Evolutionary conservation across 2,797 vertebrate species (phyloP).

Genomic region (Basileuterus tristriatus): DNA sequence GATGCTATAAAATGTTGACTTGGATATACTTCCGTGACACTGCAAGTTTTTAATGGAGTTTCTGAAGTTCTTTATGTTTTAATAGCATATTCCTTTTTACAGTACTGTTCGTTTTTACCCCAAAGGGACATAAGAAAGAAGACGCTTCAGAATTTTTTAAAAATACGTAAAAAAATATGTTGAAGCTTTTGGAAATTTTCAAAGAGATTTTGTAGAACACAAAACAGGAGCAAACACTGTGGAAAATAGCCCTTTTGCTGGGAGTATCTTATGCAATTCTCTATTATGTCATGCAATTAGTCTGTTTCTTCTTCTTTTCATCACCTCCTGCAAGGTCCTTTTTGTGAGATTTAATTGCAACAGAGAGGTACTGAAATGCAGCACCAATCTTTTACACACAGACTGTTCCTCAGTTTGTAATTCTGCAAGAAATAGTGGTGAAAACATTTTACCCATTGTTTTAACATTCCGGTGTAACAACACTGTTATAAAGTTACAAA

Average conservation of each 20-base stretch:
- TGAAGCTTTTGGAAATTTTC: background rate
- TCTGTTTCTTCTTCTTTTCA: background rate
- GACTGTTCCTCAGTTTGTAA: background rate
- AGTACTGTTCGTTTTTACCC: background rate
- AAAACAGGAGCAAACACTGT: background rate
- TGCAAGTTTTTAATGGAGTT: background rate
- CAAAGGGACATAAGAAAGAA: background rate
- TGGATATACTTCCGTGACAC: background rate
- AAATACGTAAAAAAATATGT: accelerated
- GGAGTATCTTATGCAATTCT: background rate
- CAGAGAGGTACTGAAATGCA: background rate
- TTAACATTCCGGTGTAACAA: background rate
- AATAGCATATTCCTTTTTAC: background rate
- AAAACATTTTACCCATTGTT: background rate
- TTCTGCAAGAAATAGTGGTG: background rate
- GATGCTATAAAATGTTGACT: background rate
- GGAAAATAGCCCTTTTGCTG: background rate
- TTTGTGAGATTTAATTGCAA: background rate
- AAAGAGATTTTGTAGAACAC: background rate
- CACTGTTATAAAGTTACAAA: background rate
- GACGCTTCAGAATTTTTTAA: background rate
- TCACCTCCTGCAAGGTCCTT: background rate
- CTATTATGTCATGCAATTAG: background rate
- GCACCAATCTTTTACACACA: accelerated
- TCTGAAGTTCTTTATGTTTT: background rate